Evolutionary conservation across 2,113 vertebrate species (phyloP).

Genomic region (Phylloscopus trochilus): DNA sequence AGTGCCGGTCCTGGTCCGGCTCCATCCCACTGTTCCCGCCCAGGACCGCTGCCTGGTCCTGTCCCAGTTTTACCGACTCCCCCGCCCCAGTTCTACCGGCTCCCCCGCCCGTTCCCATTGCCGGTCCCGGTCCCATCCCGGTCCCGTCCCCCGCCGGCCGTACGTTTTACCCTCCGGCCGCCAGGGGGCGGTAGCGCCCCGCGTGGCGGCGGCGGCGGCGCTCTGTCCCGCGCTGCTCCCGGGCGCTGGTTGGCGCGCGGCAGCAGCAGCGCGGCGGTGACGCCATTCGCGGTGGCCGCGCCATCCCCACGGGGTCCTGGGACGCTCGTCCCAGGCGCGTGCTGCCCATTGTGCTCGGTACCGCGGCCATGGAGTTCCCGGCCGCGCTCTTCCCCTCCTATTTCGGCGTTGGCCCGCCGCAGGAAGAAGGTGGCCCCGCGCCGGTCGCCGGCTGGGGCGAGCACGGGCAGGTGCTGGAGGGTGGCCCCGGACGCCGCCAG

Average conservation of each 20-base stretch:
- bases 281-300: neutral
- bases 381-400: neutral
- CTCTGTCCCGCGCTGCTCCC: neutral
- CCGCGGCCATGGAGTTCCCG: conserved; percentile 21
- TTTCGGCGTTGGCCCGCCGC: neutral
- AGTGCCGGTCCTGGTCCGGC: accelerated
- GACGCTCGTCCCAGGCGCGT: accelerated
- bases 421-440: neutral
- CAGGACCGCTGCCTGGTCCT: neutral
- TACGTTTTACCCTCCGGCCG: neutral
- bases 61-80: too few species aligned
- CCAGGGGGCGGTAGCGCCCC: neutral
- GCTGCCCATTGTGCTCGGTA: accelerated
- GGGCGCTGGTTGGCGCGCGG: neutral
- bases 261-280: accelerated
- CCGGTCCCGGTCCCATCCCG: neutral
- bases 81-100: accelerated
- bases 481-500: neutral
- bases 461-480: neutral
- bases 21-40: neutral
- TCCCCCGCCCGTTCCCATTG: accelerated
- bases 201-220: accelerated
- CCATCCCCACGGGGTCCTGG: accelerated
- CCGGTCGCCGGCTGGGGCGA: conserved; percentile 18
- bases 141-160: accelerated